Evolutionary conservation across 2,797 vertebrate genomes (phyloP).

Genomic region (Sternarchorhynchus goeldii): DNA sequence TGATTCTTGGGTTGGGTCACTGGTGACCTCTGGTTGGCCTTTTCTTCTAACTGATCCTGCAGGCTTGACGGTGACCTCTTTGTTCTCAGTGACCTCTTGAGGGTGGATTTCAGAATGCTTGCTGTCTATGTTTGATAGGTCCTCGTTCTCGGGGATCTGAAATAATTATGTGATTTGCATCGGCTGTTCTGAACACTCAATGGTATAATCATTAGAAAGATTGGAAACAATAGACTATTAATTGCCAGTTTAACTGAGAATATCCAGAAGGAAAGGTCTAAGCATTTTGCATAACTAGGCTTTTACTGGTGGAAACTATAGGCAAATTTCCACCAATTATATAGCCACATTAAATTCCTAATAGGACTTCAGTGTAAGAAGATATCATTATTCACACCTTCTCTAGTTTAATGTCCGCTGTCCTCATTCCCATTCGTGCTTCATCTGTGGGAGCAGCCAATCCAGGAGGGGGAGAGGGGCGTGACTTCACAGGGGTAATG

Average conservation of each 20-base stretch:
- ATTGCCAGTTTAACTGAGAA: constrained; percentile 19
- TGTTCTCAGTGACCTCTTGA: constrained; percentile 61
- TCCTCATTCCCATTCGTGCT: constrained; percentile 65
- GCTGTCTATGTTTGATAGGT: constrained; percentile 67
- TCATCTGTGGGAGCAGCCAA: constrained; percentile 70
- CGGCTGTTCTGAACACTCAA: not conserved
- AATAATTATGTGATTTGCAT: constrained; percentile 2
- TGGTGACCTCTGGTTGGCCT: constrained; percentile 65
- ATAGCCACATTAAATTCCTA: constrained; percentile 29
- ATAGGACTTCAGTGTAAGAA: constrained; percentile 2
- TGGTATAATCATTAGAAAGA: not conserved
- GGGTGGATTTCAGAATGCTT: constrained; percentile 40
- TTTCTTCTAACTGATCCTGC: constrained; percentile 58
- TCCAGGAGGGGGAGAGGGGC: constrained; percentile 73
- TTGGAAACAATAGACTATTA: constrained; percentile 26
- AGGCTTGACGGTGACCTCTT: constrained; percentile 63
- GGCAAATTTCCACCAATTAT: constrained; percentile 23
- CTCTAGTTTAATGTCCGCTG: constrained; percentile 70
- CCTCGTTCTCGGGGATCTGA: constrained; percentile 78
- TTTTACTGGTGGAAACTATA: constrained; percentile 14
- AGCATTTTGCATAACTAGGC: constrained; percentile 12
- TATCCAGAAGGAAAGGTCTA: constrained; percentile 27
- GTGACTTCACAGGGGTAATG: constrained; percentile 58
- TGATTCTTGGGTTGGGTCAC: constrained; percentile 64
- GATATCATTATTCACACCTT: constrained; percentile 65